Percentiles rank a stretch among this genome's conserved stretches.
Conservation (phyloP, 1,140 invertebrate species). For the Oryctes rhinoceros region DNA sequence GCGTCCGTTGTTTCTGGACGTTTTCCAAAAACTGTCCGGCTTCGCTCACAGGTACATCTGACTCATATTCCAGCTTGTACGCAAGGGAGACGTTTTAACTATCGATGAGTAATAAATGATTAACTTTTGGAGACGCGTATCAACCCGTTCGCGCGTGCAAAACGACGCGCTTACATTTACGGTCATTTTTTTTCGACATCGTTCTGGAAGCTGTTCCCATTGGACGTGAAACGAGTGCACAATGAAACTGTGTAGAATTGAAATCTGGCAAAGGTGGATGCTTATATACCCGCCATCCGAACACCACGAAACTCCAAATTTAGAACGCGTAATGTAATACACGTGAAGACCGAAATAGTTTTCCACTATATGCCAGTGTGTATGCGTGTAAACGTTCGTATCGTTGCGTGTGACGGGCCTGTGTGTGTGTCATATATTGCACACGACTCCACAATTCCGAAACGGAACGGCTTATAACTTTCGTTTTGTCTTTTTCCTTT, state of each 20-base stretch:
- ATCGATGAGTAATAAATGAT: not conserved
- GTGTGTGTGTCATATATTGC: conserved; percentile 54
- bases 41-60: conserved; percentile 13
- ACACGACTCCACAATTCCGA: conserved; percentile 53
- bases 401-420: not conserved
- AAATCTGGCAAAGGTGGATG: conserved; percentile 47
- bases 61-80: conserved; percentile 7
- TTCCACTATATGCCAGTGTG: conserved; percentile 28
- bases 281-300: conserved; percentile 20
- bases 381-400: not conserved
- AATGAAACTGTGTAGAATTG: conserved; percentile 41
- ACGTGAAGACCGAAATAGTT: conserved; percentile 61
- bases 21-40: conserved; percentile 18
- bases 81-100: not conserved
- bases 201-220: not conserved
- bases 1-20: conserved; percentile 21
- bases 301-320: conserved; percentile 54
- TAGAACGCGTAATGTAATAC: conserved; percentile 60
- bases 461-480: not conserved
- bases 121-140: not conserved
- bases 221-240: not conserved
- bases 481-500: conserved; percentile 32
- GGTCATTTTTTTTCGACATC: not conserved
- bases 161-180: not conserved
- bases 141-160: not conserved